Evolutionary conservation across 2,888 invertebrate genomes (phyloP).

Genomic region (Ceratothoa steindachneri): DNA sequence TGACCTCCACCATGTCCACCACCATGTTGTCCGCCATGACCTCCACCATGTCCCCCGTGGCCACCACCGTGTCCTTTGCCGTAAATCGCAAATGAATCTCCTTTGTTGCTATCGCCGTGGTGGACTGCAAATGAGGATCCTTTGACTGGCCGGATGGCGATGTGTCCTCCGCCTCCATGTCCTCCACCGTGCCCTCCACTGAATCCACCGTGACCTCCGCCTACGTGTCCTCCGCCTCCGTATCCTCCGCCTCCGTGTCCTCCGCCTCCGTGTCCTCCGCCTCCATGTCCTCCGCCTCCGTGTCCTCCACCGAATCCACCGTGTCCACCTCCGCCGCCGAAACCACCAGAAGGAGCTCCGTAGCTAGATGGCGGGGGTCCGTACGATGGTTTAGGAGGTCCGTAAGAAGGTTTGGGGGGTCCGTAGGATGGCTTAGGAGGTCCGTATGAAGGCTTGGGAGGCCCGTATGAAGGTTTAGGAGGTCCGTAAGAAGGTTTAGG

Average conservation of each 20-base stretch:
- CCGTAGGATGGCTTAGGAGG: background rate
- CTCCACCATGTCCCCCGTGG: background rate
- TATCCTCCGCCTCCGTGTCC: background rate
- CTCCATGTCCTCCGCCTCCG: background rate
- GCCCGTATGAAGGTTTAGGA: background rate
- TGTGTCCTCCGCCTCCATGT: background rate
- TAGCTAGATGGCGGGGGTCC: constrained; percentile 1
- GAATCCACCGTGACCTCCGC: background rate
- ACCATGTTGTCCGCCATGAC: background rate
- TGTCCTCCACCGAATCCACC: background rate
- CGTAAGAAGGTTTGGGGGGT: background rate
- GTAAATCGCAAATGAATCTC: background rate
- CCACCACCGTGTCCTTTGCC: background rate
- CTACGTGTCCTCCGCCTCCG: background rate
- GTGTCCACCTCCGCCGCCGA: background rate
- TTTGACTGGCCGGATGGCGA: background rate
- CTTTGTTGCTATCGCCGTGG: background rate
- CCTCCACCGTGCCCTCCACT: background rate
- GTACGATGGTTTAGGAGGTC: background rate
- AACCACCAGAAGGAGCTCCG: background rate
- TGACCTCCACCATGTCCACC: background rate
- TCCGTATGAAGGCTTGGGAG: background rate
- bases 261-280: background rate
- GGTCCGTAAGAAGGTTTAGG: background rate
- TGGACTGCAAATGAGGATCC: constrained; percentile 4